A percentile compares a stretch with the other conserved stretches of the same genome.
Evolutionary conservation across 2,113 vertebrate species (phyloP).

Genomic region (Catharus minimus): DNA sequence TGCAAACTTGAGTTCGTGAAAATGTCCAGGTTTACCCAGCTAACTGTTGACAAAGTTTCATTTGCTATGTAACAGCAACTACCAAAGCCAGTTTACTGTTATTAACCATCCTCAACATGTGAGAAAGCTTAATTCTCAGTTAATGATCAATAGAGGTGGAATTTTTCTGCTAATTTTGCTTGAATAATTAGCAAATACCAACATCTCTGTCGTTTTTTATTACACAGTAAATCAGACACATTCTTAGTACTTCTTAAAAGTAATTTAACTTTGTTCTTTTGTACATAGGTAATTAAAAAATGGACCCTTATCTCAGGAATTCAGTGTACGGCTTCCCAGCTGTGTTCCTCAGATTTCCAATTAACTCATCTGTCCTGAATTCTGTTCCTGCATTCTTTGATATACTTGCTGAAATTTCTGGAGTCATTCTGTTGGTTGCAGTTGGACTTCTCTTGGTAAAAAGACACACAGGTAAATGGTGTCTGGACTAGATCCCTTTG

Average conservation of each 20-base stretch:
- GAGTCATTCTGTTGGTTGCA: not conserved
- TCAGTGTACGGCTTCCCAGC: not conserved
- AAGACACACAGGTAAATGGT: not conserved
- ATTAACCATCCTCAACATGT: not conserved
- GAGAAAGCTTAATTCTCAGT: not conserved
- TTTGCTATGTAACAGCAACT: not conserved
- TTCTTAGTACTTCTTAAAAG: not conserved
- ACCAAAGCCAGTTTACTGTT: not conserved
- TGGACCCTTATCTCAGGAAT: not conserved
- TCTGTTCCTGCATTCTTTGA: not conserved
- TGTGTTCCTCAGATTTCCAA: not conserved
- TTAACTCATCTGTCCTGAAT: slow-evolving; percentile 5
- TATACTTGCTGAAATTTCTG: not conserved
- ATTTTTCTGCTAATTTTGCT: not conserved
- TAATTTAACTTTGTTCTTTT: not conserved
- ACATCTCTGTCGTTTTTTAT: not conserved
- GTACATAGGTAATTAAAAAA: not conserved
- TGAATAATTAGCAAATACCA: not conserved
- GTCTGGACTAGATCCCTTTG: not conserved
- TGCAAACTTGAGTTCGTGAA: not conserved
- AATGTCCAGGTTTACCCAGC: not conserved
- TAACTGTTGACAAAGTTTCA: not conserved
- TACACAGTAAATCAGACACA: not conserved
- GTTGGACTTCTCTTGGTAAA: not conserved
- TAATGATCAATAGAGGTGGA: not conserved